Percentiles rank a stretch among this genome's conserved stretches.
Conservation (phyloP, 1,140 invertebrate genomes). For the Ceratitis capitata region DNA sequence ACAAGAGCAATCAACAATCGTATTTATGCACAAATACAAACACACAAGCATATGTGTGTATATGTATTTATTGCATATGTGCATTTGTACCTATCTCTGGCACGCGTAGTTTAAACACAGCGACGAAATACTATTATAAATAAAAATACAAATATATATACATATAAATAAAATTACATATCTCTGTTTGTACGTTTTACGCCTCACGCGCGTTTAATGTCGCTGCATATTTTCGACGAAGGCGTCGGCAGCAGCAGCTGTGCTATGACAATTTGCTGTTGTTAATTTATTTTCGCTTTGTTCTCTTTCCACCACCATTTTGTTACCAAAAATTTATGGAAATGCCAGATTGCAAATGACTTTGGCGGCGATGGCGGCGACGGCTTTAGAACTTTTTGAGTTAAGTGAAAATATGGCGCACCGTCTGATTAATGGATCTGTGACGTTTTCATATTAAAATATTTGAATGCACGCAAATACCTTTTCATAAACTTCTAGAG, state of each 20-base stretch:
- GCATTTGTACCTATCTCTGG: background rate
- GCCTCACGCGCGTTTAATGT: background rate
- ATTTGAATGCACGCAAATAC: no score
- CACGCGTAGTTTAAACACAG: background rate
- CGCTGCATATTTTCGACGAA: background rate
- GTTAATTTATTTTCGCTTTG: background rate
- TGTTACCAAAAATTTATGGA: slow-evolving; percentile 15
- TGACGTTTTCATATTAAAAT: no score
- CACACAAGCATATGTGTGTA: background rate
- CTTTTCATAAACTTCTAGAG: no score
- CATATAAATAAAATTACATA: no score
- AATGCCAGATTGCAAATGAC: background rate
- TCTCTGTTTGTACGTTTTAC: background rate
- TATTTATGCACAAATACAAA: background rate
- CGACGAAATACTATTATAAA: no score
- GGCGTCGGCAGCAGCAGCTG: background rate
- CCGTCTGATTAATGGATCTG: background rate
- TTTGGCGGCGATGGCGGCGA: no score
- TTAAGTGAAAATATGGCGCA: background rate
- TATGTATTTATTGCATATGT: background rate
- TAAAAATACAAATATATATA: no score
- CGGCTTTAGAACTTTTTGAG: background rate
- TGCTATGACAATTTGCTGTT: background rate
- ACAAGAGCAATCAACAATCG: background rate
- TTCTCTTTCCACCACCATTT: background rate